Evolutionary conservation across 2,113 vertebrate genomes (phyloP), one percentile per base, ranked within the genome.

Genomic region (Erinaceus europaeus): DNA sequence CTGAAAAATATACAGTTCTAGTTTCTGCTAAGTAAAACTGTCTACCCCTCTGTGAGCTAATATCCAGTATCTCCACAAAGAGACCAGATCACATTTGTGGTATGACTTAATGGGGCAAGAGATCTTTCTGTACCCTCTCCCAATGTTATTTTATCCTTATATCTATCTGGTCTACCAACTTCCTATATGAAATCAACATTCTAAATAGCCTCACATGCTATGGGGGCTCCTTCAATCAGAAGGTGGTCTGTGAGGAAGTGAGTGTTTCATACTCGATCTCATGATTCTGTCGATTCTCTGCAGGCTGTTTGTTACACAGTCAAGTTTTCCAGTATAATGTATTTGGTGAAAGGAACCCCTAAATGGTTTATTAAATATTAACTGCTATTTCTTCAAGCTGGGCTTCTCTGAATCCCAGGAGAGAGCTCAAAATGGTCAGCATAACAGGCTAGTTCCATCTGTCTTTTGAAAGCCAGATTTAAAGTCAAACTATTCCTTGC

Each of bases 131-230:
- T n/a, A n/a, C n/a, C n/a, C n/a, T n/a, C n/a, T n/a, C n/a, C n/a
- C 12, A 71, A 82, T 52, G n/a, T 85, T 88, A 52, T 32, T 88
- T 81, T 85, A 68, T 86, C 46, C 11, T 91, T 48, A 67, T 9
- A 64, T 6, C n/a, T n/a, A n/a, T 57, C 13, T 72, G 29, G 52
- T 36, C 73, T 89, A 71, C 34, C 69, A 82, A 23, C 42, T 89
- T 86, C 48, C 55, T 84, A 65, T 75, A 53, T 76, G 73, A 92
- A 86, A 86, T 59, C 64, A 84, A 11, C 65, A 38, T 27, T 53
- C 14, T 84, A 50, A n/a, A n/a, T 38, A 9, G 82, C 36, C 62
- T 52, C 67, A 68, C 53, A n/a, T n/a, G n/a, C n/a, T n/a, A n/a
- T n/a, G n/a, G n/a, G n/a, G n/a, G n/a, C n/a, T n/a, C n/a, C n/a